Conservation (phyloP, 2,113 vertebrate species). For the Halichoerus grypus region DNA sequence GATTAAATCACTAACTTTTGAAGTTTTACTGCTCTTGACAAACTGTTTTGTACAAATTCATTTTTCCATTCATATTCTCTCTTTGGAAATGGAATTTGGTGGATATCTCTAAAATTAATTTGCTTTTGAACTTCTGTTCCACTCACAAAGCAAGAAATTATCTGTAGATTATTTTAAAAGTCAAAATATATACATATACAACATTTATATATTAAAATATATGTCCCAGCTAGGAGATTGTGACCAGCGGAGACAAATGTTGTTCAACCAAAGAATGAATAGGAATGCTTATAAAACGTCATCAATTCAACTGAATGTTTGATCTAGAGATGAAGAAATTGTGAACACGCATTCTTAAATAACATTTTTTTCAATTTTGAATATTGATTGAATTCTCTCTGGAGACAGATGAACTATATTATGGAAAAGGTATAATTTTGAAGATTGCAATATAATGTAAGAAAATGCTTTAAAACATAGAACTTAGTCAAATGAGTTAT, state of each 20-base stretch:
- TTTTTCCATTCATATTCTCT: constrained; percentile 12
- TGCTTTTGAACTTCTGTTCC: constrained; percentile 2
- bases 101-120: constrained; percentile 49
- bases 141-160: not conserved
- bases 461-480: constrained; percentile 17
- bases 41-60: not conserved
- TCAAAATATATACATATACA: not conserved
- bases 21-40: not conserved
- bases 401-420: not conserved
- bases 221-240: not conserved
- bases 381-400: constrained; percentile 49
- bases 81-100: not conserved
- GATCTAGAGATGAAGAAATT: constrained; percentile 25
- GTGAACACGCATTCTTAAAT: not conserved
- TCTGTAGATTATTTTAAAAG: not conserved
- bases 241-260: not conserved
- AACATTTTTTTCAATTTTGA: constrained; percentile 41
- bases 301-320: not conserved
- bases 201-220: constrained; percentile 50
- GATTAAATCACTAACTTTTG: not conserved
- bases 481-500: not conserved
- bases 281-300: constrained; percentile 2
- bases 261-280: constrained; percentile 39
- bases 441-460: not conserved
- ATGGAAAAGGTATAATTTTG: not conserved